Conservation (phyloP, 2,888 invertebrate species). For the Phragmatobia fuliginosa region DNA sequence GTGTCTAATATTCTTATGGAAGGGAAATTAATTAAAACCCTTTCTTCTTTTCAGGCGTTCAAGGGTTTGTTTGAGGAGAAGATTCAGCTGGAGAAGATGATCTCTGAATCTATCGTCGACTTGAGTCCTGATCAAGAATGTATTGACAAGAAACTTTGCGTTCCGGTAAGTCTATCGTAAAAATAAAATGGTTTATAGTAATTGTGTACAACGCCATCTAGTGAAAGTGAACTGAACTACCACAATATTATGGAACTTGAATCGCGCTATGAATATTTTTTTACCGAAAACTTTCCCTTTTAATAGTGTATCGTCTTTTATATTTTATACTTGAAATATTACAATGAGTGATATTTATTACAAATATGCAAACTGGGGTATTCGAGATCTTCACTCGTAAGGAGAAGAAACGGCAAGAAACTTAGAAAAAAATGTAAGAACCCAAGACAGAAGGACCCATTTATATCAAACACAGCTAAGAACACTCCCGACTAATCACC, state of each 20-base stretch:
- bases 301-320: too few species aligned
- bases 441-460: too few species aligned
- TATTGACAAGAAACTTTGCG: background rate
- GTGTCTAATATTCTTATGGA: too few species aligned
- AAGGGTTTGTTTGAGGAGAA: constrained; percentile 3
- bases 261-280: background rate
- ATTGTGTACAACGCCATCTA: background rate
- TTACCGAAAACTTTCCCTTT: too few species aligned
- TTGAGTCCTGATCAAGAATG: background rate
- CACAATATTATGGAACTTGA: background rate
- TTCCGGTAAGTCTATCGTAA: background rate
- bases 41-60: constrained; percentile 5
- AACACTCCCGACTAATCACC: too few species aligned
- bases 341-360: too few species aligned
- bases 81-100: background rate
- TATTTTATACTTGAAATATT: too few species aligned
- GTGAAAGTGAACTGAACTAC: background rate
- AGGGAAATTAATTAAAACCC: background rate
- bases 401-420: too few species aligned
- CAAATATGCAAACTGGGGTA: too few species aligned
- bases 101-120: background rate
- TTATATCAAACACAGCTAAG: too few species aligned
- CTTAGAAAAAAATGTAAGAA: too few species aligned
- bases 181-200: background rate
- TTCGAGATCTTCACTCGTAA: too few species aligned